These are phyloP conservation scores for Acanthoscelides obtectus DNA, from an alignment of 2,888 invertebrate species.

Conservation along the genomic window DNA sequence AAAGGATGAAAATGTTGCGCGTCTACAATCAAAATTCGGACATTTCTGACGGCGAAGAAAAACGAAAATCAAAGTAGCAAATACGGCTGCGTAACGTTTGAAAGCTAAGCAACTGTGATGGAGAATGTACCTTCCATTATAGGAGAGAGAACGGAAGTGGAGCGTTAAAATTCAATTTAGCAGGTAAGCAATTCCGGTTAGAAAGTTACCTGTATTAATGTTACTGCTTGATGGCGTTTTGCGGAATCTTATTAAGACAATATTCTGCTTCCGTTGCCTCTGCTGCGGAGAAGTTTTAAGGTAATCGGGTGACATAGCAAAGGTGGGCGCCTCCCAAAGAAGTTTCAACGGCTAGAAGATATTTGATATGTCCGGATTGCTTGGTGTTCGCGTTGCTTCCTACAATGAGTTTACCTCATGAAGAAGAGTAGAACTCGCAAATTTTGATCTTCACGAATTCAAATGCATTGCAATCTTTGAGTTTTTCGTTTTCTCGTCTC, in stretches of 20 bases:
- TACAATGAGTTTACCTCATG: no score
- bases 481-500: no score
- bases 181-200: constrained; percentile 17
- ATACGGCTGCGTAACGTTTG: not conserved
- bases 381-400: no score
- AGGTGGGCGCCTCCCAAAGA: not conserved
- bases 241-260: constrained; percentile 19
- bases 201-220: constrained; percentile 16
- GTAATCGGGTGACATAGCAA: constrained; percentile 31
- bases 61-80: not conserved
- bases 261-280: constrained; percentile 6
- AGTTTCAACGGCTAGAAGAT: not conserved
- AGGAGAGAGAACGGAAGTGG: constrained; percentile 11
- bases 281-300: constrained; percentile 13
- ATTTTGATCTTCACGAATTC: no score
- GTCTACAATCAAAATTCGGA: no score
- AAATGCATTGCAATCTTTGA: no score
- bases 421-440: no score
- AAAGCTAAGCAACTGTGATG: not conserved
- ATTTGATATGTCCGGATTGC: no score
- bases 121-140: not conserved
- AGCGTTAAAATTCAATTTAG: constrained; percentile 22
- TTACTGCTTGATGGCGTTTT: constrained; percentile 18
- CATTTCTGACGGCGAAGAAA: no score
- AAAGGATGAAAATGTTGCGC: no score